Percentiles rank a stretch among this genome's conserved stretches.
Evolutionary conservation across 2,888 invertebrate genomes (phyloP).

Genomic region (Parnassius smintheus): DNA sequence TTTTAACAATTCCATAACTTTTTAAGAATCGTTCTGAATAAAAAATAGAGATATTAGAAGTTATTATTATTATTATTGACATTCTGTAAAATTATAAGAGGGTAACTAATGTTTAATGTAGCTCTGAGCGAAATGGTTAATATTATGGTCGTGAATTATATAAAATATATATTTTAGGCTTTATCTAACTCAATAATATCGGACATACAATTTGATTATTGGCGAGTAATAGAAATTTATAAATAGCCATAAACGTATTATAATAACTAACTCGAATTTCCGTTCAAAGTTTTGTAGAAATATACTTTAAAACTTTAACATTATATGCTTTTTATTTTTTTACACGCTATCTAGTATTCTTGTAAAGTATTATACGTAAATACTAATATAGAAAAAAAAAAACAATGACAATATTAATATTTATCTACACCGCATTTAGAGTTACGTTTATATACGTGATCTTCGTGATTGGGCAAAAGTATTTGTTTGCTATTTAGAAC

Average conservation of each 20-base stretch:
- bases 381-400: conserved; percentile 70
- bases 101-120: conserved; percentile 25
- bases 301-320: conserved; percentile 48
- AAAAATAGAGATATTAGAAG: conserved; percentile 14
- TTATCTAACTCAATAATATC: conserved; percentile 18
- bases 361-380: conserved; percentile 71
- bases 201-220: conserved; percentile 25
- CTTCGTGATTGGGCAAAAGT: conserved; percentile 61
- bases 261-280: conserved; percentile 32
- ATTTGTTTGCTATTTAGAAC: conserved; percentile 53
- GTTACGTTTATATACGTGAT: conserved; percentile 68
- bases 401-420: conserved; percentile 78
- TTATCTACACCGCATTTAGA: conserved; percentile 71
- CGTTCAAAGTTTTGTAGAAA: conserved; percentile 40
- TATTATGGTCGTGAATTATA: conserved; percentile 16
- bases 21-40: conserved; percentile 26
- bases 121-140: conserved; percentile 22
- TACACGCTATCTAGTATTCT: conserved; percentile 60
- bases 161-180: conserved; percentile 10
- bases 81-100: conserved; percentile 21
- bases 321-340: conserved; percentile 51
- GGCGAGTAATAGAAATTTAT: conserved; percentile 14
- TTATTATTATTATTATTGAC: conserved; percentile 15
- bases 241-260: conserved; percentile 17
- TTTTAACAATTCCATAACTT: conserved; percentile 36